Evolutionary conservation across 1,140 invertebrate genomes (phyloP).

Genomic region (Venustaconcha ellipsiformis): DNA sequence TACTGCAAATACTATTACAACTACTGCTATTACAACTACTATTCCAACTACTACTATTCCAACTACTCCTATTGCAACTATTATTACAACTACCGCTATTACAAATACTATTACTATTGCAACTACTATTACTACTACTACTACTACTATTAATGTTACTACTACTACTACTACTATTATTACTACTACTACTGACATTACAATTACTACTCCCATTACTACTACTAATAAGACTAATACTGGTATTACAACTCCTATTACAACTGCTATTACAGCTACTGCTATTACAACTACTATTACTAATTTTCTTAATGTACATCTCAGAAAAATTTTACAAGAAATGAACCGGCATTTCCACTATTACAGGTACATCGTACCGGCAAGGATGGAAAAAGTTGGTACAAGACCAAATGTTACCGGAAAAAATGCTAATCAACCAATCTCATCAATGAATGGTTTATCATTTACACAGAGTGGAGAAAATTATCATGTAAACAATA

Average conservation of each 20-base stretch:
- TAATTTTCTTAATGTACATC: conserved; percentile 10
- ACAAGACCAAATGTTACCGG: too few species aligned
- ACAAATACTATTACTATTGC: conserved; percentile 24
- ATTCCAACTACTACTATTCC: conserved; percentile 10
- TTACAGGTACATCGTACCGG: neutral
- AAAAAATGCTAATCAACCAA: too few species aligned
- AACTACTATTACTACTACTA: conserved; percentile 23
- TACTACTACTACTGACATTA: conserved; percentile 11
- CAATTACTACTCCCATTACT: conserved; percentile 9
- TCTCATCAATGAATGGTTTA: too few species aligned
- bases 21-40: conserved; percentile 13
- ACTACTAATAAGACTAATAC: conserved; percentile 14
- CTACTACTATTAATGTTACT: conserved; percentile 10
- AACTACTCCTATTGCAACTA: conserved; percentile 11
- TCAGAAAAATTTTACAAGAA: neutral
- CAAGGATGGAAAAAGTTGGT: neutral
- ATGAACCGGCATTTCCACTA: neutral
- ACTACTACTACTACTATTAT: conserved; percentile 17
- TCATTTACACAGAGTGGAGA: too few species aligned
- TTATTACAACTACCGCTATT: conserved; percentile 13
- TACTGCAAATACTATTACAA: conserved; percentile 23
- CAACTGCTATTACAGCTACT: conserved; percentile 21
- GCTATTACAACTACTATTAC: conserved; percentile 17
- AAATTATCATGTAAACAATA: neutral
- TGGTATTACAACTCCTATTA: conserved; percentile 28